Evolutionary conservation across 2,888 invertebrate species (phyloP).

Genomic region (Lottia gigantea): DNA sequence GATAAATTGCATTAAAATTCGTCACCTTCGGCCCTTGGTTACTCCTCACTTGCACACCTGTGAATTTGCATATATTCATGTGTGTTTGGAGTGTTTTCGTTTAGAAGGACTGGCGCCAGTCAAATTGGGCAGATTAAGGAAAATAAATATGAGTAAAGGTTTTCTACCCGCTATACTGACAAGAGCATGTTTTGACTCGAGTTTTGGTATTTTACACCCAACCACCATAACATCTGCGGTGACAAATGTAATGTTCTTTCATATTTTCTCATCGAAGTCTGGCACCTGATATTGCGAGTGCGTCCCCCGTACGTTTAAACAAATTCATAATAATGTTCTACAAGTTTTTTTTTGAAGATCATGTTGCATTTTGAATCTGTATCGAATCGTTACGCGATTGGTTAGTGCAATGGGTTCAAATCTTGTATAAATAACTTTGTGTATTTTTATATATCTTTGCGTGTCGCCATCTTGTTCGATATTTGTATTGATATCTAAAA

Average conservation of each 20-base stretch:
- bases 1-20: conserved; percentile 66
- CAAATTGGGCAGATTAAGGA: conserved; percentile 46
- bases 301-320: too few relatives aligned
- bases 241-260: not conserved
- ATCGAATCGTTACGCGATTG: too few relatives aligned
- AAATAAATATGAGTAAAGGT: conserved; percentile 47
- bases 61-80: conserved; percentile 59
- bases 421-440: too few relatives aligned
- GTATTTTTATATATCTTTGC: too few relatives aligned
- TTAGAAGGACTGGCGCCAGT: conserved; percentile 47
- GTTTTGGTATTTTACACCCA: conserved; percentile 20
- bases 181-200: not conserved
- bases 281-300: not conserved
- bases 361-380: too few relatives aligned
- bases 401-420: too few relatives aligned
- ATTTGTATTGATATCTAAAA: too few relatives aligned
- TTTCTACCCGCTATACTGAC: conserved; percentile 10
- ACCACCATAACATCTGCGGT: conserved; percentile 12
- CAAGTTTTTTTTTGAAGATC: too few relatives aligned
- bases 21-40: conserved; percentile 59
- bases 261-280: not conserved
- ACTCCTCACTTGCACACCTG: conserved; percentile 61
- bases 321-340: too few relatives aligned
- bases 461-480: too few relatives aligned
- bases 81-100: conserved; percentile 40